phyloP scores from a whole-genome alignment of 1,140 invertebrate species.

The Cotesia chilonis region DNA sequence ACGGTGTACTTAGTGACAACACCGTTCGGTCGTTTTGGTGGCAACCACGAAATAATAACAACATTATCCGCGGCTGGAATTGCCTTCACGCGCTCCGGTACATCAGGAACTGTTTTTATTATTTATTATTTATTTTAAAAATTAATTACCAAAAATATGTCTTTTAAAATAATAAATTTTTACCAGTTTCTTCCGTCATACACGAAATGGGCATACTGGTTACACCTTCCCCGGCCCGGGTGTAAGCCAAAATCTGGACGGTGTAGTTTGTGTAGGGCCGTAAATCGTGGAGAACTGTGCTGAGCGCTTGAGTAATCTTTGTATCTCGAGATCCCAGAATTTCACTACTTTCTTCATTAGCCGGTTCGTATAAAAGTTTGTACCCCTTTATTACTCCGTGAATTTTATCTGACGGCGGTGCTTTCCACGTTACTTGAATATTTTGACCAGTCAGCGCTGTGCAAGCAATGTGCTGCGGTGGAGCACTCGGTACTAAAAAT shows the following conservation, averaged over 20 bases:
- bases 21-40: constrained; percentile 78
- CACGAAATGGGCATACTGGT: constrained; percentile 75
- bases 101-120: constrained; percentile 69
- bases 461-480: constrained; percentile 74
- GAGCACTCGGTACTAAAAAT: constrained; percentile 72
- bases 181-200: constrained; percentile 76
- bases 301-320: constrained; percentile 68
- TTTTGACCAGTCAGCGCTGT: constrained; percentile 74
- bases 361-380: constrained; percentile 79
- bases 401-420: constrained; percentile 73
- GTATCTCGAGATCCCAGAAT: constrained; percentile 66
- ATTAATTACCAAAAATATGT: not conserved
- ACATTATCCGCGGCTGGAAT: constrained; percentile 73
- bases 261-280: constrained; percentile 80
- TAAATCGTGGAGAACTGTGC: constrained; percentile 70
- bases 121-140: not conserved
- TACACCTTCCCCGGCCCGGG: constrained; percentile 79
- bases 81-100: constrained; percentile 79
- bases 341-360: constrained; percentile 41
- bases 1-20: constrained; percentile 79
- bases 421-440: constrained; percentile 79
- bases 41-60: constrained; percentile 81
- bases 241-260: constrained; percentile 81
- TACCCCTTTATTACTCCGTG: constrained; percentile 84
- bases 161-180: constrained; percentile 34